Percentiles rank a stretch among this genome's conserved stretches.
These are phyloP conservation scores for Meteorus sp. DNA, from an alignment of 1,140 invertebrate genomes.

Conservation along the genomic window DNA sequence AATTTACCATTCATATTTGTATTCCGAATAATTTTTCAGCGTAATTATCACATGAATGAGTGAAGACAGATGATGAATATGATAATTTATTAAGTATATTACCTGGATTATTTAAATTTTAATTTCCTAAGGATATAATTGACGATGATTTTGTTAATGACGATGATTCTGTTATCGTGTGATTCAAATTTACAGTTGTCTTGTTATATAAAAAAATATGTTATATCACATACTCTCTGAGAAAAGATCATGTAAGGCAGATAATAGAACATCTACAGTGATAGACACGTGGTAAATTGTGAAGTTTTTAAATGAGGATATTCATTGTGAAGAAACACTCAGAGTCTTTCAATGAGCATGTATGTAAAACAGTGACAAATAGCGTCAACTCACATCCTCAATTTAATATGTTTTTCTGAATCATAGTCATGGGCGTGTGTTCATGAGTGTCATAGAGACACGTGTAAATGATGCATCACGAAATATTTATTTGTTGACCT, in stretches of 20 bases:
- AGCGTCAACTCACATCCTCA: conserved; percentile 11
- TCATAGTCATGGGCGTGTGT: neutral
- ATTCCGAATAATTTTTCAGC: too few relatives aligned
- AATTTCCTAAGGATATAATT: too few relatives aligned
- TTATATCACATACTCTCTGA: neutral
- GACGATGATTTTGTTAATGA: conserved; percentile 5
- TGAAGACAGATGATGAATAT: too few relatives aligned
- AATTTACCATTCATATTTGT: too few relatives aligned
- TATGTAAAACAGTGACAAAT: neutral
- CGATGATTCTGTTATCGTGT: neutral
- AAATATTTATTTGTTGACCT: too few relatives aligned
- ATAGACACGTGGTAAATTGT: neutral
- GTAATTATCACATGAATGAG: too few relatives aligned
- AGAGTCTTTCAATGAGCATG: neutral
- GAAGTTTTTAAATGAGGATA: neutral
- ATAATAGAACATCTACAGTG: neutral
- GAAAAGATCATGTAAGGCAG: neutral
- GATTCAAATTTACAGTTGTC: too few relatives aligned
- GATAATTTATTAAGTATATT: too few relatives aligned
- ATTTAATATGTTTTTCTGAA: neutral
- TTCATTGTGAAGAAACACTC: neutral
- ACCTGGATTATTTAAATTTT: too few relatives aligned
- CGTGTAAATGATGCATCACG: too few relatives aligned
- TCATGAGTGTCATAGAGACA: neutral
- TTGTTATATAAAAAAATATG: conserved; percentile 8